phyloP scores from a whole-genome alignment of 2,113 vertebrate species.

The Plecotus auritus region DNA sequence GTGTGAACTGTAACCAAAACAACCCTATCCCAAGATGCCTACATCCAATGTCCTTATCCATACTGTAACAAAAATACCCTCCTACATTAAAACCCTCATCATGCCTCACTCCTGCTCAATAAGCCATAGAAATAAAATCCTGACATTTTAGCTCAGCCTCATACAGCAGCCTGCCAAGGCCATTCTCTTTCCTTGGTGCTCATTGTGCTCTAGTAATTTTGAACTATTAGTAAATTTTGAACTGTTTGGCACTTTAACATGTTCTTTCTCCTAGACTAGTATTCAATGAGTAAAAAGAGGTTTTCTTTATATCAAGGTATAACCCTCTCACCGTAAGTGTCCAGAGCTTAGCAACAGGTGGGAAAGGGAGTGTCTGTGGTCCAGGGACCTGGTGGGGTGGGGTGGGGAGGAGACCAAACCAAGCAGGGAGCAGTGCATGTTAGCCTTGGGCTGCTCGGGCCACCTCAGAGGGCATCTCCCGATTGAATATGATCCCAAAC shows the following conservation, averaged over 20 bases:
- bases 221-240: background rate
- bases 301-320: background rate
- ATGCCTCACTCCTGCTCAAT: background rate
- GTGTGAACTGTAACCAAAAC: background rate
- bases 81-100: background rate
- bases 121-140: background rate
- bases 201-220: background rate
- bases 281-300: background rate
- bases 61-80: background rate
- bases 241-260: background rate
- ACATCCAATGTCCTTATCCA: background rate
- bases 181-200: background rate
- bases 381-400: background rate
- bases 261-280: background rate
- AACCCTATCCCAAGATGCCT: background rate
- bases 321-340: background rate
- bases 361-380: background rate
- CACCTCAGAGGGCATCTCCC: background rate
- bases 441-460: background rate
- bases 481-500: background rate
- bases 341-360: background rate
- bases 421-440: background rate
- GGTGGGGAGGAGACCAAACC: accelerated
- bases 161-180: background rate
- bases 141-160: background rate